Conservation (phyloP, 2,113 vertebrate species). For the Platichthys flesus region DNA sequence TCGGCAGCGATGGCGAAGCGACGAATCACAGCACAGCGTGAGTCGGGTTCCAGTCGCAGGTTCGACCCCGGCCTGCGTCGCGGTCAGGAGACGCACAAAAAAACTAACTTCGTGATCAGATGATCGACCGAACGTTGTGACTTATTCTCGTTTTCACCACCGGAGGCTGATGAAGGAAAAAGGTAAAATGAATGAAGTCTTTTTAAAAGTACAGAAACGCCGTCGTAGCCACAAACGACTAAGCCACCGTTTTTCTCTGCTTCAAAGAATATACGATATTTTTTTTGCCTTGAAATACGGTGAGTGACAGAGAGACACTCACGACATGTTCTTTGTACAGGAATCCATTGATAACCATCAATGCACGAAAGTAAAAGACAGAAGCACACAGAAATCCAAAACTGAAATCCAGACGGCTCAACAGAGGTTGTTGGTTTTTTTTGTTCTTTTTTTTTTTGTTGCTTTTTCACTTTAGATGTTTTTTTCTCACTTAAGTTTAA, state of each 20-base stretch:
- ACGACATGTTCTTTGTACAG: slow-evolving; percentile 60
- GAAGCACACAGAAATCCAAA: slow-evolving; percentile 75
- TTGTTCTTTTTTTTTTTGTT: slow-evolving; percentile 37
- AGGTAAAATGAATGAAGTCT: slow-evolving; percentile 26
- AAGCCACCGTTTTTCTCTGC: slow-evolving; percentile 64
- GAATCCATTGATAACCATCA: slow-evolving; percentile 72
- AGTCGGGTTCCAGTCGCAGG: background rate
- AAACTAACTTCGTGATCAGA: slow-evolving; percentile 36
- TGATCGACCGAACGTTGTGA: slow-evolving; percentile 55
- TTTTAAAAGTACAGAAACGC: slow-evolving; percentile 67
- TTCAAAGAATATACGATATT: slow-evolving; percentile 19
- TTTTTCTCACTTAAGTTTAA: slow-evolving; percentile 66
- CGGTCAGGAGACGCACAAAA: slow-evolving; percentile 46
- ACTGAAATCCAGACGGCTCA: slow-evolving; percentile 69
- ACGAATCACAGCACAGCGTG: background rate
- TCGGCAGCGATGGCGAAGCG: background rate
- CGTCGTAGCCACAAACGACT: slow-evolving; percentile 66
- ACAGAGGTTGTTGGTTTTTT: slow-evolving; percentile 52
- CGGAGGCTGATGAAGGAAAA: slow-evolving; percentile 54
- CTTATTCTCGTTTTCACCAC: slow-evolving; percentile 41
- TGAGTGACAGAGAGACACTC: slow-evolving; percentile 65
- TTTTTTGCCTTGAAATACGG: slow-evolving; percentile 62
- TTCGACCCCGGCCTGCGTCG: slow-evolving; percentile 23
- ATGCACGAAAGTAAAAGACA: slow-evolving; percentile 76
- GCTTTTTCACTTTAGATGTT: background rate